Conservation (phyloP, 2,113 vertebrate species). For the Desmodus rotundus region DNA sequence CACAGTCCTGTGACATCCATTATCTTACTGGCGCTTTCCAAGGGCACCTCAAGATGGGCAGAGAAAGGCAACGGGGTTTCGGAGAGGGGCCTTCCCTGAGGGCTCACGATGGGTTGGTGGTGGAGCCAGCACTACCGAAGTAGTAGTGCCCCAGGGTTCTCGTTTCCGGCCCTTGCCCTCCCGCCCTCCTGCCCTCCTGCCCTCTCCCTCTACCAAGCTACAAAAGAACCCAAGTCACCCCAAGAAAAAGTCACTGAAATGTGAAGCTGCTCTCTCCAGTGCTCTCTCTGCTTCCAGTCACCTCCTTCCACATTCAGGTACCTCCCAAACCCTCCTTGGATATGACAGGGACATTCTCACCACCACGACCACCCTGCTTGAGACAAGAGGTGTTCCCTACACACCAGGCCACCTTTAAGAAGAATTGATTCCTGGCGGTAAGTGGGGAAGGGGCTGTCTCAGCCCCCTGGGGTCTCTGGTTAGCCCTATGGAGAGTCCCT, state of each 20-base stretch:
- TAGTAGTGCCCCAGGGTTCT: not conserved
- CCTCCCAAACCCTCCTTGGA: not conserved
- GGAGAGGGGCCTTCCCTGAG: not conserved
- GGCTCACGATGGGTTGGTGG: rapidly evolving
- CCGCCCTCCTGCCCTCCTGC: not conserved
- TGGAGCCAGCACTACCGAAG: no score
- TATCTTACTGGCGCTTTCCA: not conserved
- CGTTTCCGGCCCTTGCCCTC: not conserved
- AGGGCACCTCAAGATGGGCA: not conserved
- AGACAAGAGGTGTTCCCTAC: not conserved
- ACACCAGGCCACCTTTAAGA: not conserved
- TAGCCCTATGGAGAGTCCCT: not conserved
- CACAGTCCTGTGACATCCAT: not conserved
- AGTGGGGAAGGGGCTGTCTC: no score
- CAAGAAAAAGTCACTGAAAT: not conserved
- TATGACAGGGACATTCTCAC: not conserved
- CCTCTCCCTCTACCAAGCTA: not conserved
- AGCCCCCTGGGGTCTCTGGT: not conserved
- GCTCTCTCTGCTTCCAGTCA: not conserved
- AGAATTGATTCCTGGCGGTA: not conserved
- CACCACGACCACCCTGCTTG: not conserved
- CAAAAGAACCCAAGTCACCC: not conserved
- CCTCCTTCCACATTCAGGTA: not conserved
- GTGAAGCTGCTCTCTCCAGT: no score
- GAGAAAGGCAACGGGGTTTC: not conserved